These are phyloP conservation scores for Callithrix jacchus DNA, from an alignment of 2,113 vertebrate species.

Conservation along the genomic window DNA sequence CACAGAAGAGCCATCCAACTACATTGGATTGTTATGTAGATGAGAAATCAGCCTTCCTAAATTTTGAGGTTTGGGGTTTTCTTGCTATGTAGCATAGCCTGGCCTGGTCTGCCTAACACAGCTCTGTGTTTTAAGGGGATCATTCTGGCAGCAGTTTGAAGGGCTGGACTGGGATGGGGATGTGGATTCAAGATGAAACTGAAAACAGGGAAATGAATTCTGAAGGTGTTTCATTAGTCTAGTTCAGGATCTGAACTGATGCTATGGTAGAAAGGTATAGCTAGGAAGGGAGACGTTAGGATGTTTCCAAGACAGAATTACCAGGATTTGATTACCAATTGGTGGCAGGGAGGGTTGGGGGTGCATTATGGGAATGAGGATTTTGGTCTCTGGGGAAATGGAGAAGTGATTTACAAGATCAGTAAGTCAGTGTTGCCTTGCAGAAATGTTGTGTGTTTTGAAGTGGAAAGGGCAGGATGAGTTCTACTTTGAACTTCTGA, in stretches of 20 bases:
- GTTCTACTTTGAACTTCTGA: neutral
- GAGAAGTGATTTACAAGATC: neutral
- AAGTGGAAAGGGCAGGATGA: neutral
- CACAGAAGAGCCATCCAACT: neutral
- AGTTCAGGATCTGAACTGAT: neutral
- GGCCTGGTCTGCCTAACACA: neutral
- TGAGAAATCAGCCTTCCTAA: neutral
- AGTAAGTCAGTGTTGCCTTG: neutral
- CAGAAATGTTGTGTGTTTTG: neutral
- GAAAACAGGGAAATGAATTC: neutral
- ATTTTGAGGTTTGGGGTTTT: neutral
- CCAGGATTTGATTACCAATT: neutral
- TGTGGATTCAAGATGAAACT: neutral
- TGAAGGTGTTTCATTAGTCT: neutral
- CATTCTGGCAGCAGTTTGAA: neutral
- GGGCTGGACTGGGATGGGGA: neutral
- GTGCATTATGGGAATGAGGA: too few relatives aligned
- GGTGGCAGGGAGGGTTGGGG: accelerated
- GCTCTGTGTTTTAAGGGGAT: neutral
- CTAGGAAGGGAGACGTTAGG: neutral
- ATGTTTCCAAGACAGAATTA: neutral
- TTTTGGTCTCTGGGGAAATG: neutral
- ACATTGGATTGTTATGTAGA: neutral
- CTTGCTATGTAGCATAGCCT: neutral
- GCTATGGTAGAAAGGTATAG: neutral